These are phyloP conservation scores for Trypoxylus dichotomus DNA, from an alignment of 1,140 invertebrate species.

Conservation along the genomic window DNA sequence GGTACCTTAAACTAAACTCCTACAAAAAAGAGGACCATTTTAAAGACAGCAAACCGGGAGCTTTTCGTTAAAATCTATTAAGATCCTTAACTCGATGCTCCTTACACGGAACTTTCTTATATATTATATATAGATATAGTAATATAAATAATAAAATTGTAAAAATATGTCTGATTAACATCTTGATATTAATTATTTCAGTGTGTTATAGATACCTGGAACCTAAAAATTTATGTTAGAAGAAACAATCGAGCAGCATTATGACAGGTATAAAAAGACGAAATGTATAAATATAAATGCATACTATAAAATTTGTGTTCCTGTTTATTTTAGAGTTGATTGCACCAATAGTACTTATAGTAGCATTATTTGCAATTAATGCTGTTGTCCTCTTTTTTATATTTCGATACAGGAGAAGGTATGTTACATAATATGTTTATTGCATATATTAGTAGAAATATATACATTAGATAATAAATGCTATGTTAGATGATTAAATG, in stretches of 20 bases:
- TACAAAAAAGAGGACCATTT: too few species aligned
- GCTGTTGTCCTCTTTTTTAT: slow-evolving; percentile 69
- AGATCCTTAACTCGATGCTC: background rate
- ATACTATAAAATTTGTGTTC: background rate
- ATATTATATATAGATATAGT: background rate
- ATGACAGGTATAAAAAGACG: background rate
- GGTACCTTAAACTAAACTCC: too few species aligned
- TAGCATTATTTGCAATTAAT: slow-evolving; percentile 65
- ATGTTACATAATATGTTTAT: slow-evolving; percentile 39
- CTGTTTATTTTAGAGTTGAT: slow-evolving; percentile 61
- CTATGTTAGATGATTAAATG: too few species aligned
- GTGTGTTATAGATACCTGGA: too few species aligned
- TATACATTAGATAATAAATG: too few species aligned
- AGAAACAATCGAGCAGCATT: background rate
- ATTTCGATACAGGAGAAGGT: slow-evolving; percentile 69
- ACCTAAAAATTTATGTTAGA: background rate
- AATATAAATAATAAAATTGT: background rate
- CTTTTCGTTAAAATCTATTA: too few species aligned
- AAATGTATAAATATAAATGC: background rate
- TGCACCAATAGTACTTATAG: slow-evolving; percentile 64
- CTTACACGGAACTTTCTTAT: background rate
- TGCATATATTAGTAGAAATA: background rate
- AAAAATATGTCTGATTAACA: too few species aligned
- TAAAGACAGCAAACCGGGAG: too few species aligned
- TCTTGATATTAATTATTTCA: too few species aligned